Evolutionary conservation across 2,888 invertebrate genomes (phyloP), one percentile per base, ranked within the genome.

Genomic region (Heteromurus nitidus): DNA sequence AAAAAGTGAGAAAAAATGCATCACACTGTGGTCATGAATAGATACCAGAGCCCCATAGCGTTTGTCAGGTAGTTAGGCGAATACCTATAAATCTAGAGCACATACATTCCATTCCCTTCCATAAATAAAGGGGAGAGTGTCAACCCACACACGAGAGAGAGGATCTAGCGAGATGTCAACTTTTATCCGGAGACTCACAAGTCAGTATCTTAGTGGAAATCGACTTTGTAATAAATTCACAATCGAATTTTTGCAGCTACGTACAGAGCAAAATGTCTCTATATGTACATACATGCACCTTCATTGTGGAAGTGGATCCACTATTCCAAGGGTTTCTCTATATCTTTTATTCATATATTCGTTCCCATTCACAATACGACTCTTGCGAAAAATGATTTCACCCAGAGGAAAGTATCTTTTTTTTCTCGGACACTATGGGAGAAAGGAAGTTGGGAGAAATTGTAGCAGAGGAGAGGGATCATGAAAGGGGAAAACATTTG

Each of bases 221-320:
- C 60, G 60, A 60, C 60, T 60, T 60, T 60, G 60, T 31, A 60
- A 60, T 60, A 60, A 60, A 60, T 60, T 60, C n/a, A 60, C 30
- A 60, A 60, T 60, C 60, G 60, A 60, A 55, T 24, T 24, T 26
- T 47, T 13, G 13, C 36, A 36, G 13, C 36, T 13, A 36, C 36
- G 13, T 13, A 36, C 36, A 36, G 7, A 36, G 7, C 5, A 5
- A 36, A 36, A 36, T 36, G 36, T n/a, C n/a, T n/a, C n/a, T n/a
- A n/a, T n/a, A n/a, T n/a, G n/a, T n/a, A n/a, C 36, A 36, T 36
- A 36, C 5, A 36, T 36, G 36, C 13, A 9, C 36, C 36, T 36
- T 13, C 13, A 36, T 36, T 36, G n/a, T n/a, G n/a, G n/a, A n/a
- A n/a, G n/a, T n/a, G n/a, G n/a, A n/a, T n/a, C n/a, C n/a, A n/a